Evolutionary conservation across 2,797 vertebrate genomes (phyloP).

Genomic region (Dallia pectoralis): DNA sequence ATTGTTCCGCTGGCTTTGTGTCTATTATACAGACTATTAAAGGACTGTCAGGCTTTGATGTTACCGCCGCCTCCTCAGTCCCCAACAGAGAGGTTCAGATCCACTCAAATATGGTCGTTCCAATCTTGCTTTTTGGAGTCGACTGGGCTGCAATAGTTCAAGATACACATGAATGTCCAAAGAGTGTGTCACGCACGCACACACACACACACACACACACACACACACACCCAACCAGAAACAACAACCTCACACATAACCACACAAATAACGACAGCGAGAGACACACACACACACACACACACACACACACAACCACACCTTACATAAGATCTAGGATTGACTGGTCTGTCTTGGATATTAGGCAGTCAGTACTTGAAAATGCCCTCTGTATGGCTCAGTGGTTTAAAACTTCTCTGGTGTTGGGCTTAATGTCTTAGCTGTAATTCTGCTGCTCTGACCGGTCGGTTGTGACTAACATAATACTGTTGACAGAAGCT

Average conservation of each 20-base stretch:
- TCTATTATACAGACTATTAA: background rate
- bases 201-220: conserved; percentile 3
- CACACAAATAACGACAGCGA: background rate
- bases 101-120: no score
- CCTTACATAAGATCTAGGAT: no score
- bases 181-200: no score
- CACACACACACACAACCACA: background rate
- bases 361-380: background rate
- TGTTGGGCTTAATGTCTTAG: background rate
- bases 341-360: background rate
- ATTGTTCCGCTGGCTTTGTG: background rate
- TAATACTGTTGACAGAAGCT: conserved; percentile 9
- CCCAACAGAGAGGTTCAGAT: conserved; percentile 31
- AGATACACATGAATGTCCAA: no score
- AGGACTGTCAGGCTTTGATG: conserved; percentile 62
- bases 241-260: conserved; percentile 15
- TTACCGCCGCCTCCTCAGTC: conserved; percentile 55
- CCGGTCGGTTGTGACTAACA: conserved; percentile 6
- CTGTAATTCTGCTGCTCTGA: conserved; percentile 8
- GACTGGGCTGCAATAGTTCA: no score
- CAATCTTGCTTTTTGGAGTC: no score
- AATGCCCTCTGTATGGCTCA: background rate
- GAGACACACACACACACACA: background rate
- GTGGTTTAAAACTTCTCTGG: background rate
- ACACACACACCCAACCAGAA: background rate